Percentiles rank a stretch among this genome's conserved stretches.
Evolutionary conservation across 1,140 invertebrate species (phyloP).

Genomic region (Nasonia vitripennis): DNA sequence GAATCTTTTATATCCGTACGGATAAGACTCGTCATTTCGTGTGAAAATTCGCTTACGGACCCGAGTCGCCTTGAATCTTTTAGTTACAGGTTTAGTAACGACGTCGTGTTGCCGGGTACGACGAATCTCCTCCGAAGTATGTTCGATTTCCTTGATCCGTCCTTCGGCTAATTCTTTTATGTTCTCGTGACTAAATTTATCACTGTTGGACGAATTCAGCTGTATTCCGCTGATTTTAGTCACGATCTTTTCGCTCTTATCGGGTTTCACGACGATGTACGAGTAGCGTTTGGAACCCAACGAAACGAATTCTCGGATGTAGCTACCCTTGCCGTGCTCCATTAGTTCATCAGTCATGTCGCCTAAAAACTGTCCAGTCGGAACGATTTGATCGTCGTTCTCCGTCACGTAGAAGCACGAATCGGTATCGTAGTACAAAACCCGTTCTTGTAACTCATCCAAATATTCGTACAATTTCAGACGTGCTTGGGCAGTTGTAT

Average conservation of each 20-base stretch:
- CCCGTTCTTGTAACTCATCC: slow-evolving; percentile 60
- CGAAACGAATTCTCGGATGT: slow-evolving; percentile 55
- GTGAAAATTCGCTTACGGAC: neutral
- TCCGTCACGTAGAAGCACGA: slow-evolving; percentile 58
- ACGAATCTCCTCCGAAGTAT: too few relatives aligned
- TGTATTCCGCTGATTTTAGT: neutral
- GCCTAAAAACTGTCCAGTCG: slow-evolving; percentile 61
- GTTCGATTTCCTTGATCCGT: neutral
- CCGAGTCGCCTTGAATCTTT: neutral
- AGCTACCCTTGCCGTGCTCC: slow-evolving; percentile 51
- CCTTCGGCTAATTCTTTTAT: neutral
- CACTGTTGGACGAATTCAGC: neutral
- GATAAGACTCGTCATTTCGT: neutral
- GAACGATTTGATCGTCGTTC: slow-evolving; percentile 41
- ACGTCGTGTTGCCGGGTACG: neutral
- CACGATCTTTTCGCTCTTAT: neutral
- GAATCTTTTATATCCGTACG: neutral
- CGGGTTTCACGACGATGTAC: neutral
- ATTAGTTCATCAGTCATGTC: slow-evolving; percentile 62
- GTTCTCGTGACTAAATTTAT: neutral
- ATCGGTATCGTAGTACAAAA: slow-evolving; percentile 72
- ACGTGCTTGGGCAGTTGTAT: slow-evolving; percentile 68
- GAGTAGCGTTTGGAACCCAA: slow-evolving; percentile 10
- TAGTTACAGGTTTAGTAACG: neutral
- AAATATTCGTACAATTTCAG: slow-evolving; percentile 68